A percentile compares a stretch with the other conserved stretches of the same genome.
Conservation (phyloP, 2,888 invertebrate genomes). For the Agriotes lineatus region DNA sequence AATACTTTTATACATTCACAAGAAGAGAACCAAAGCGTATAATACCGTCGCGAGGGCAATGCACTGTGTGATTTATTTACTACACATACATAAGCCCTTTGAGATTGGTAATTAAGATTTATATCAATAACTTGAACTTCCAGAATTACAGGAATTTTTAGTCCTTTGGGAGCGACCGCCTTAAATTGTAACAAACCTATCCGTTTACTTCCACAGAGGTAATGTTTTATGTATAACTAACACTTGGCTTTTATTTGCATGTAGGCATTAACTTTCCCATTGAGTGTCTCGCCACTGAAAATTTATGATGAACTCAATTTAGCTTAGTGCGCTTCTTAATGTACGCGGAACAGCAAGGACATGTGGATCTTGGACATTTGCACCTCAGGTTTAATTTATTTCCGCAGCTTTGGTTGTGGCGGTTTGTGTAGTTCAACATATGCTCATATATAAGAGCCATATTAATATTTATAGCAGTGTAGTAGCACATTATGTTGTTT, state of each 20-base stretch:
- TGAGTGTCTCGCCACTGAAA: slow-evolving; percentile 24
- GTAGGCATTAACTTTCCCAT: slow-evolving; percentile 24
- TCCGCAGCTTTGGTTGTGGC: slow-evolving; percentile 11
- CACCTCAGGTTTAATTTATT: slow-evolving; percentile 27
- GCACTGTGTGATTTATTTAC: too few species aligned
- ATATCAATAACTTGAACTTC: too few species aligned
- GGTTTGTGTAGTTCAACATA: slow-evolving; percentile 15
- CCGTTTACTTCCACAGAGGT: slow-evolving; percentile 18
- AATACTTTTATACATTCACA: too few species aligned
- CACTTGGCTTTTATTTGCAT: slow-evolving; percentile 20
- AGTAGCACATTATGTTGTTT: slow-evolving; percentile 11
- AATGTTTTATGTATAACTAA: slow-evolving; percentile 32
- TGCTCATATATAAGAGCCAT: slow-evolving; percentile 3
- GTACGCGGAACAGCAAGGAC: slow-evolving; percentile 1
- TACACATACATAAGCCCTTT: too few species aligned
- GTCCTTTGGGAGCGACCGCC: too few species aligned
- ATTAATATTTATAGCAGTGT: slow-evolving; percentile 16
- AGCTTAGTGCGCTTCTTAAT: slow-evolving; percentile 16
- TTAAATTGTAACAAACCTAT: slow-evolving; percentile 24
- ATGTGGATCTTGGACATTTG: slow-evolving; percentile 8
- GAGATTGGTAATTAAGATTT: too few species aligned
- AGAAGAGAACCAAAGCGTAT: too few species aligned
- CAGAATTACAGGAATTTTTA: too few species aligned
- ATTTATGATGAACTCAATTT: slow-evolving; percentile 33
- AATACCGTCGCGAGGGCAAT: too few species aligned